Percentiles rank a stretch among this genome's conserved stretches.
These are phyloP conservation scores for Nematostella vectensis DNA, from an alignment of 92 coral and sea anemone species.

Conservation along the genomic window DNA sequence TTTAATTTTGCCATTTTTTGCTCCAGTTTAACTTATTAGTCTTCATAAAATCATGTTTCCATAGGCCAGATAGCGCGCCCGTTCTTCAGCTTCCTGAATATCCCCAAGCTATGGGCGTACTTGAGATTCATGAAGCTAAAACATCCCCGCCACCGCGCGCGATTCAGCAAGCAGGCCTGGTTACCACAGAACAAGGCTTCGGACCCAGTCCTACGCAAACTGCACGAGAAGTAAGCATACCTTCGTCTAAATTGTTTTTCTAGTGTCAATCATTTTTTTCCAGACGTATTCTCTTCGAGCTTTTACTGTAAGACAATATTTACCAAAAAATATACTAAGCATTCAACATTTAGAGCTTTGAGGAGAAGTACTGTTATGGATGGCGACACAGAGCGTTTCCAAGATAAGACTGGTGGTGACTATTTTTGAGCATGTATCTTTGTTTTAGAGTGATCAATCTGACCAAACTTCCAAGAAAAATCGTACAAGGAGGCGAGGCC, in stretches of 20 bases:
- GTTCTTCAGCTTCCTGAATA: slow-evolving; percentile 49
- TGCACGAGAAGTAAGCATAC: slow-evolving; percentile 62
- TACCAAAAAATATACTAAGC: too few relatives aligned
- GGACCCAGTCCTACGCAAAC: slow-evolving; percentile 50
- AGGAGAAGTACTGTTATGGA: too few relatives aligned
- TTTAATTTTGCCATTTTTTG: too few relatives aligned
- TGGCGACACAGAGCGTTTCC: neutral
- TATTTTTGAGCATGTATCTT: neutral
- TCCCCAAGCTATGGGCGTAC: slow-evolving; percentile 54
- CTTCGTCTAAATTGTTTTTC: too few relatives aligned
- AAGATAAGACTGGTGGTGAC: neutral
- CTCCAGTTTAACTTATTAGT: too few relatives aligned
- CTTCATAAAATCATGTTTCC: too few relatives aligned
- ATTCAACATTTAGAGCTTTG: too few relatives aligned
- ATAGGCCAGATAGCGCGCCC: slow-evolving; percentile 44
- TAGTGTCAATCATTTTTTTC: neutral
- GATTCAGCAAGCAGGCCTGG: slow-evolving; percentile 96
- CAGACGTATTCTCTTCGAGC: neutral
- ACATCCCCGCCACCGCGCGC: slow-evolving; percentile 80
- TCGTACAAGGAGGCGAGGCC: slow-evolving; percentile 75
- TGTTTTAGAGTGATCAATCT: slow-evolving; percentile 47
- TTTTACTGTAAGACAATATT: neutral
- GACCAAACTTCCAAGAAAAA: slow-evolving; percentile 57
- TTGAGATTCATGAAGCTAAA: slow-evolving; percentile 68
- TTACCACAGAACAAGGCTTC: slow-evolving; percentile 66